phyloP scores from a whole-genome alignment of 2,113 vertebrate genomes.

The Lynx canadensis region DNA sequence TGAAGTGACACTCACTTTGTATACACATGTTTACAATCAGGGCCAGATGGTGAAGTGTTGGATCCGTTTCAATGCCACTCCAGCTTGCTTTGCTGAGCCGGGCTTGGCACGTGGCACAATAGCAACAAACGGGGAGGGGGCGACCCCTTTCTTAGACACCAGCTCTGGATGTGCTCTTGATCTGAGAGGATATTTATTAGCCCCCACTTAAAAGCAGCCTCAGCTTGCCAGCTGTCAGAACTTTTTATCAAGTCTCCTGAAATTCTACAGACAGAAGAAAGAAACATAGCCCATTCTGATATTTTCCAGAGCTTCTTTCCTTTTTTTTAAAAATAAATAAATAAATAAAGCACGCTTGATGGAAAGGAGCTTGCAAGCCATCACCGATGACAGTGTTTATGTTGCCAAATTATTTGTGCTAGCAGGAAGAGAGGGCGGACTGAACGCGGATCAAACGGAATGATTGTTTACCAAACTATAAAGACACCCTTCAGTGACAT shows the following conservation, averaged over 20 bases:
- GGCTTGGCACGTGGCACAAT: not conserved
- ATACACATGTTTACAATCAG: conserved; percentile 77
- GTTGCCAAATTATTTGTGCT: conserved; percentile 45
- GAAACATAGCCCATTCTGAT: not conserved
- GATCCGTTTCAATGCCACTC: conserved; percentile 58
- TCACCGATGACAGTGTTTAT: not conserved
- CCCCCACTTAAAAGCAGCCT: conserved; percentile 9
- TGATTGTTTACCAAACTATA: not conserved
- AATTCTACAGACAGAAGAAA: conserved; percentile 38
- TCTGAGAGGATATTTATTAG: not conserved
- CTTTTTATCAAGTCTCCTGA: not conserved
- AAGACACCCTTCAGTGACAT: not conserved
- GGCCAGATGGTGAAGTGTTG: conserved; percentile 79
- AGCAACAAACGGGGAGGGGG: rapidly evolving
- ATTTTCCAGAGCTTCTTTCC: not conserved
- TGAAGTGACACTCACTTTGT: conserved; percentile 83
- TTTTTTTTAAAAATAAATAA: not conserved
- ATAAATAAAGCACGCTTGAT: conserved; percentile 18
- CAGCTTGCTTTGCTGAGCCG: not conserved
- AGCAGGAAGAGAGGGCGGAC: not conserved
- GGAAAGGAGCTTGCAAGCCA: not conserved
- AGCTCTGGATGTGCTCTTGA: not conserved
- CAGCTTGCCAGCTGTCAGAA: conserved; percentile 63
- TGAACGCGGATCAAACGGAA: conserved; percentile 21
- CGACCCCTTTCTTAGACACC: not conserved